Evolutionary conservation across 2,797 vertebrate genomes (phyloP), one percentile per base, ranked within the genome.

Genomic region (Dryobates pubescens): DNA sequence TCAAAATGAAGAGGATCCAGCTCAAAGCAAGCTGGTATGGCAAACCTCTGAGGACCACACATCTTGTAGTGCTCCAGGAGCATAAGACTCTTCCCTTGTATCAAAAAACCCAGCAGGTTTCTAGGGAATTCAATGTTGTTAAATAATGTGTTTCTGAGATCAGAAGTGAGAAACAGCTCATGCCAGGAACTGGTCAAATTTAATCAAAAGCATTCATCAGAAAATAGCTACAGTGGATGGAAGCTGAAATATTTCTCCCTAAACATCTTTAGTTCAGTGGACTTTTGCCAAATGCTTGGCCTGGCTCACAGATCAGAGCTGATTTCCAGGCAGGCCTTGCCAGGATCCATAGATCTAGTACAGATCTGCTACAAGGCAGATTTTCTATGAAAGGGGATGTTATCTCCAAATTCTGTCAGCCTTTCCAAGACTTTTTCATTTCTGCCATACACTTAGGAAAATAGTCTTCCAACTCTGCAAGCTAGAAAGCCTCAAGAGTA

Each of bases 21-120:
- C 61, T 0, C 67, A 12, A 34, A 17, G 4, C 1, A 1, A 2
- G 36, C 3, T 57, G 68, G 13, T 17, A 17, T 8, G 22, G 38
- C 10, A 27, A 51, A 72, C n/a, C 43, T 27, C 56, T 0, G 9
- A 69, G 76, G 11, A 72, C 10, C 4, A 54, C 13, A 2, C 11
- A 45, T 2, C 2, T 8, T 4, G 2, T 1, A 17, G 18, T 0
- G 2, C 27, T 65, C 8, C 0, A 0, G 2, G 3, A 27, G 7
- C 49, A 2, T 10, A 29, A 4, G 20, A 45, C 9, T 13, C 51
- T 53, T 72, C 62, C 32, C 23, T 79, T 6, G 0, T 17, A 27
- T 64, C 41, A 61, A 51, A 84, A 70, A 3, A 7, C 8, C 19
- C 0, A 0, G 7, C 13, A 17, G n/a, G 15, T 57, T 90, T 65